phyloP scores from a whole-genome alignment of 2,113 vertebrate genomes.

The Gallinago media region DNA sequence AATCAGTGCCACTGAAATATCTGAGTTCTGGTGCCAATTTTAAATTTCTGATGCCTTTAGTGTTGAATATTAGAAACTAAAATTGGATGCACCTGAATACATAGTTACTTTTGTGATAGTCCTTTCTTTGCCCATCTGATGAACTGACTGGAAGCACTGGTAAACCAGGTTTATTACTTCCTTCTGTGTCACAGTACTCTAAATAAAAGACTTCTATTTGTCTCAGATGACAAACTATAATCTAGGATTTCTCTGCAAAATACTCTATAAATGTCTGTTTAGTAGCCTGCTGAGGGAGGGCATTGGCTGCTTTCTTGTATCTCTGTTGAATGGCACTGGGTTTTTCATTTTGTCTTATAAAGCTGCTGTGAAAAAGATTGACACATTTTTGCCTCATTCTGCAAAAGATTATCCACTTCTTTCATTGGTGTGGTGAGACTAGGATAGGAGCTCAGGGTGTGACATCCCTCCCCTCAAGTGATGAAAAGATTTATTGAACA shows the following conservation, averaged over 20 bases:
- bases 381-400: not conserved
- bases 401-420: not conserved
- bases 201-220: not conserved
- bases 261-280: not conserved
- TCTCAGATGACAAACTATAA: not conserved
- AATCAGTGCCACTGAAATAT: not conserved
- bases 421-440: not conserved
- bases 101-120: not conserved
- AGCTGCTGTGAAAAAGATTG: not conserved
- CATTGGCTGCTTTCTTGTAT: not conserved
- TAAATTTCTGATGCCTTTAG: not conserved
- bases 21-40: not conserved
- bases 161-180: not conserved
- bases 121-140: not conserved
- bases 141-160: not conserved
- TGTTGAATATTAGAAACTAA: not conserved
- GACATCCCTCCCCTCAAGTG: not conserved
- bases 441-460: not conserved
- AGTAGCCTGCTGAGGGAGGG: not conserved
- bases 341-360: not conserved
- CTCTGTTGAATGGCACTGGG: not conserved
- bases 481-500: not conserved
- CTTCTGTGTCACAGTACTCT: not conserved
- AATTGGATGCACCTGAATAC: not conserved
- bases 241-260: not conserved